phyloP scores from a whole-genome alignment of 2,113 vertebrate genomes.

The Colistium nudipinnis region DNA sequence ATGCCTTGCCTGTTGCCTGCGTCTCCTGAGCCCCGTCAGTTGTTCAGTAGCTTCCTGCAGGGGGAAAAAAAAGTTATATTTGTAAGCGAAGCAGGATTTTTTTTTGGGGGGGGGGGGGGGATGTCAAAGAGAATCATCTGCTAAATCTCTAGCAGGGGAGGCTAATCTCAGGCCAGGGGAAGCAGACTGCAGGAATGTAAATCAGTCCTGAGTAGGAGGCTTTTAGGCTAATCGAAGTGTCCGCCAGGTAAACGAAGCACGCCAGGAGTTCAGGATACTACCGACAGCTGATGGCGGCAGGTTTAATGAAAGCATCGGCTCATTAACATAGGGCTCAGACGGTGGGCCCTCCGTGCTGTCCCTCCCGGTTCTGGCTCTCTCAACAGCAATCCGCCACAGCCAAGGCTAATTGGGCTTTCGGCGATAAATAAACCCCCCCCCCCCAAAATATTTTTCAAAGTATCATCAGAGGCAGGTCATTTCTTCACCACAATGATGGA shows the following conservation, averaged over 20 bases:
- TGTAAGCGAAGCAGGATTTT: neutral
- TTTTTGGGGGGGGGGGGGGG: neutral
- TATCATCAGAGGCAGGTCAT: constrained; percentile 24
- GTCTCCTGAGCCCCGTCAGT: too few species aligned
- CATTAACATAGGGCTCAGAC: constrained; percentile 69
- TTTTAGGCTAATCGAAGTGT: constrained; percentile 68
- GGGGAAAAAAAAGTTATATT: constrained; percentile 14
- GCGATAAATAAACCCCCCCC: constrained; percentile 43
- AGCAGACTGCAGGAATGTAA: constrained; percentile 41
- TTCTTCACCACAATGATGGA: constrained; percentile 32
- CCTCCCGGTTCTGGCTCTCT: constrained; percentile 65
- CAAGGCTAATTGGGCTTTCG: constrained; percentile 64
- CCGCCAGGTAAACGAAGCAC: constrained; percentile 66
- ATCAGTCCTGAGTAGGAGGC: constrained; percentile 47
- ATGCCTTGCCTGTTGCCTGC: constrained; percentile 25
- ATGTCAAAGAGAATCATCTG: neutral
- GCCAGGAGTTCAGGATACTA: constrained; percentile 59
- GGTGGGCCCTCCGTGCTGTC: constrained; percentile 42
- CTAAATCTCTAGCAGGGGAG: constrained; percentile 7
- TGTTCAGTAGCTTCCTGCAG: neutral
- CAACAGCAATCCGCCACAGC: constrained; percentile 51
- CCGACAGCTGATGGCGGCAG: constrained; percentile 61
- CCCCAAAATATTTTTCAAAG: constrained; percentile 20
- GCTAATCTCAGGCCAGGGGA: constrained; percentile 25
- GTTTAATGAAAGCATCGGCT: constrained; percentile 73